phyloP scores from a whole-genome alignment of 2,113 vertebrate genomes.

The Thomomys bottae region DNA sequence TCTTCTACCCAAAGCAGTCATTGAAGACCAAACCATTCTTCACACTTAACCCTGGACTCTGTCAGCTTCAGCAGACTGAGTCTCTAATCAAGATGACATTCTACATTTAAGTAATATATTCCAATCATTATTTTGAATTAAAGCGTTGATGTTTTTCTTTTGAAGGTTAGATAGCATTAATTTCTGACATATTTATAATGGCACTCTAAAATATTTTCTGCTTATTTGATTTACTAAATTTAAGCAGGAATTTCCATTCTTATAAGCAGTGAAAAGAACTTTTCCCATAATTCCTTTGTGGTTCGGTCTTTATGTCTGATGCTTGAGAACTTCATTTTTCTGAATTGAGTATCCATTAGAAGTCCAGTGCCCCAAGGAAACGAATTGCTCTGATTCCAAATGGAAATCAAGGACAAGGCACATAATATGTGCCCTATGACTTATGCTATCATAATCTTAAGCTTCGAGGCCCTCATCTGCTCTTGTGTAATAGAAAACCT shows the following conservation, averaged over 20 bases:
- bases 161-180: too few species aligned
- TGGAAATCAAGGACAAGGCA: background rate
- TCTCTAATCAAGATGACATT: conserved; percentile 11
- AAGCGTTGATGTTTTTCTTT: background rate
- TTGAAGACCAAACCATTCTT: conserved; percentile 63
- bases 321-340: conserved; percentile 40
- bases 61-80: background rate
- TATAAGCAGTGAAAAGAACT: background rate
- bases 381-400: conserved; percentile 28
- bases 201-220: background rate
- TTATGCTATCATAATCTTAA: background rate
- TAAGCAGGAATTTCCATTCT: conserved; percentile 15
- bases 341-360: background rate
- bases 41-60: conserved; percentile 1
- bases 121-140: too few species aligned
- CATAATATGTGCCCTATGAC: background rate
- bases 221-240: background rate
- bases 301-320: background rate
- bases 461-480: background rate
- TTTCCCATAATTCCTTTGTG: background rate
- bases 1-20: conserved; percentile 44
- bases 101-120: conserved; percentile 18
- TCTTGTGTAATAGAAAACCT: background rate
- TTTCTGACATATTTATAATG: too few species aligned
- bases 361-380: background rate